Conservation (phyloP, 1,140 invertebrate genomes). For the Episyrphus balteatus region DNA sequence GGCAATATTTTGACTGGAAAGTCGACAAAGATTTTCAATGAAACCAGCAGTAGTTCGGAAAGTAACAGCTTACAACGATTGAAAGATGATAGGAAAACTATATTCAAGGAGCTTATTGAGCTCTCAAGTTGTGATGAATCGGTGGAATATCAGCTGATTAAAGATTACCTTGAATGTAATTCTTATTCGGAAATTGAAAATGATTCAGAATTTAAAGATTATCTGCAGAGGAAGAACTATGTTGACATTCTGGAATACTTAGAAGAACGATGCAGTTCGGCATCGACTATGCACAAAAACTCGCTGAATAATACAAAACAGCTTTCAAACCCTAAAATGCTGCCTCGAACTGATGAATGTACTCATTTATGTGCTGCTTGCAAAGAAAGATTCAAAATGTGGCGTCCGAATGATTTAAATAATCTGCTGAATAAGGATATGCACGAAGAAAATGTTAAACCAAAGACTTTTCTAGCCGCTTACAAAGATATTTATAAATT, state of each 20-base stretch:
- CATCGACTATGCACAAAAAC: conserved; percentile 14
- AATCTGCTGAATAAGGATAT: background rate
- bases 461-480: background rate
- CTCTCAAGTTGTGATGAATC: conserved; percentile 27
- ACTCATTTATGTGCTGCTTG: no score
- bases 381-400: no score
- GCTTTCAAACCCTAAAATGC: conserved; percentile 16
- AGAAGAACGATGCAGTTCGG: conserved; percentile 18
- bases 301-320: conserved; percentile 18
- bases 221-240: conserved; percentile 28
- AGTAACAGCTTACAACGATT: conserved; percentile 18
- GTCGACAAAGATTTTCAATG: conserved; percentile 17
- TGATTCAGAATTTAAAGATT: conserved; percentile 25
- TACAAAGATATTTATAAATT: conserved; percentile 20
- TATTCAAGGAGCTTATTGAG: conserved; percentile 27
- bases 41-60: conserved; percentile 2
- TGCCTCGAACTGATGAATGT: background rate
- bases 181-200: conserved; percentile 29
- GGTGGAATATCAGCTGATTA: conserved; percentile 22
- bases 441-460: no score
- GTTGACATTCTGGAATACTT: conserved; percentile 24
- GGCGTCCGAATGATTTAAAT: conserved; percentile 4
- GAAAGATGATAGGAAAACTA: conserved; percentile 22
- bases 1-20: conserved; percentile 24
- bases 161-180: conserved; percentile 28